Percentiles rank a stretch among this genome's conserved stretches.
These are phyloP conservation scores for Hydrotaea cyrtoneurina DNA, from an alignment of 2,888 invertebrate species.

Conservation along the genomic window DNA sequence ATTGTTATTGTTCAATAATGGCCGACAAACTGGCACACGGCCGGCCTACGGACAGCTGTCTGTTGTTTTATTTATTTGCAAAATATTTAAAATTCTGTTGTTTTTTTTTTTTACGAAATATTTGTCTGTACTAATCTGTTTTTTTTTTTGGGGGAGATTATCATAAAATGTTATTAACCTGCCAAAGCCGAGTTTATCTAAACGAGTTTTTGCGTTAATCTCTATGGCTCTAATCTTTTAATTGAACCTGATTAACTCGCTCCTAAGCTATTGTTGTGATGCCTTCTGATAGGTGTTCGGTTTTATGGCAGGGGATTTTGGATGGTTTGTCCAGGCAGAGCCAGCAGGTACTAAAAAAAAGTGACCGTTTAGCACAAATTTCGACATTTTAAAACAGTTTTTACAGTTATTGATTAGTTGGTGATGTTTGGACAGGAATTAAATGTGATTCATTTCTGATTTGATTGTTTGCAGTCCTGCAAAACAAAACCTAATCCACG, in stretches of 20 bases:
- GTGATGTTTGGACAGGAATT: too few relatives aligned
- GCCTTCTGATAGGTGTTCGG: background rate
- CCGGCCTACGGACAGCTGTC: conserved; percentile 6
- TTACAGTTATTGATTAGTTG: too few relatives aligned
- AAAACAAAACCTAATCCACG: too few relatives aligned
- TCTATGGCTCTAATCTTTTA: background rate
- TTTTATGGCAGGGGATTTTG: conserved; percentile 30
- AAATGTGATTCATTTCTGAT: too few relatives aligned
- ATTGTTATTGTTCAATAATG: background rate
- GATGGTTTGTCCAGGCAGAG: background rate
- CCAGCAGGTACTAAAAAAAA: too few relatives aligned
- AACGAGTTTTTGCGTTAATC: background rate
- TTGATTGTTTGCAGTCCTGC: too few relatives aligned
- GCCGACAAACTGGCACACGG: background rate
- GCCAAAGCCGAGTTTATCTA: background rate
- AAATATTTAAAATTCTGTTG: background rate
- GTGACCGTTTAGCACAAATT: too few relatives aligned
- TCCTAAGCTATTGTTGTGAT: background rate
- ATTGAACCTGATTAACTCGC: background rate
- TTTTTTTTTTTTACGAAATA: background rate
- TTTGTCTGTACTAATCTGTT: background rate
- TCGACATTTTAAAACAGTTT: too few relatives aligned
- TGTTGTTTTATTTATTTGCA: background rate
- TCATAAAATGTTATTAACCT: background rate
- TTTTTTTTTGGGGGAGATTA: background rate